phyloP scores from a whole-genome alignment of 2,888 invertebrate species.

The Tanytarsus gracilentus region DNA sequence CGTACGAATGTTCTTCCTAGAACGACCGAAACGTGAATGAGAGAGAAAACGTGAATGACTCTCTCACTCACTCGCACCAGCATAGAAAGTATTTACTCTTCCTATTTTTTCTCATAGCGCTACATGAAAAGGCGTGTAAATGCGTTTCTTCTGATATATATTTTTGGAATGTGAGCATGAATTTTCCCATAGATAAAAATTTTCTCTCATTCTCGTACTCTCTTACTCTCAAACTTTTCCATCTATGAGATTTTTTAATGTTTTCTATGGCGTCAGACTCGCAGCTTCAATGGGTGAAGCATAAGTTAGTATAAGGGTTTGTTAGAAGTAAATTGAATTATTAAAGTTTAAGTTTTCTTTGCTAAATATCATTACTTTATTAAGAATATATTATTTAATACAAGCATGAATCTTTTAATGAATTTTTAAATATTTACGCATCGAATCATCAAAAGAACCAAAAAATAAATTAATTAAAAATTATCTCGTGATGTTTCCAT shows the following conservation, averaged over 20 bases:
- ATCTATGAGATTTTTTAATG: not conserved
- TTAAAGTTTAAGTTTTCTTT: too few relatives aligned
- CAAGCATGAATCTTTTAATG: too few relatives aligned
- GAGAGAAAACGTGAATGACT: not conserved
- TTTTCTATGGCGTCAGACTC: conserved; percentile 8
- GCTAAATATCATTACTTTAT: too few relatives aligned
- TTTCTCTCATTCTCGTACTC: not conserved
- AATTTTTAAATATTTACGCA: too few relatives aligned
- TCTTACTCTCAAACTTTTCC: not conserved
- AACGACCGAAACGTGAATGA: conserved; percentile 17
- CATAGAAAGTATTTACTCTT: too few relatives aligned
- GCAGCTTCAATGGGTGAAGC: not conserved
- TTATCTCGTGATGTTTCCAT: too few relatives aligned
- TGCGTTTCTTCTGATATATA: not conserved
- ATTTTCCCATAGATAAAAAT: conserved; percentile 12
- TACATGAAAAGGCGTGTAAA: not conserved
- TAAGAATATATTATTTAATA: too few relatives aligned
- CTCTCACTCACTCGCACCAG: not conserved
- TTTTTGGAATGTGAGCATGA: not conserved
- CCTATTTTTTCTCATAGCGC: too few relatives aligned
- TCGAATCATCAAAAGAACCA: too few relatives aligned
- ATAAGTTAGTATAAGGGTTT: not conserved
- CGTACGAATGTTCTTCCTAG: conserved; percentile 15
- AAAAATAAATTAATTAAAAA: too few relatives aligned
- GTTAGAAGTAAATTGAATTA: not conserved